Percentiles rank a stretch among this genome's conserved stretches.
phyloP scores from a whole-genome alignment of 2,113 vertebrate genomes.

The Sarotherodon lohbergeri region DNA sequence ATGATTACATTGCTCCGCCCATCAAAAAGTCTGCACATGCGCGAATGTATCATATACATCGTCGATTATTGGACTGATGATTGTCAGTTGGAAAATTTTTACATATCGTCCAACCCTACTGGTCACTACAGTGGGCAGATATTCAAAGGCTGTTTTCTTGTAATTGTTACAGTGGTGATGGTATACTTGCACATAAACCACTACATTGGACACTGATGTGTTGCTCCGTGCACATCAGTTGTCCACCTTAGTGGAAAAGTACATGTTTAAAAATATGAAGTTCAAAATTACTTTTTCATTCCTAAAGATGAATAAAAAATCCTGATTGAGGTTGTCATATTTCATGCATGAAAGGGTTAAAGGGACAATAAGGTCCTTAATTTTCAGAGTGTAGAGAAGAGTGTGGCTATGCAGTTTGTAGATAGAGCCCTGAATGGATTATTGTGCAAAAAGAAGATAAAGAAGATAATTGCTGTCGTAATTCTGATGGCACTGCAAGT shows the following conservation, averaged over 20 bases:
- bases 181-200: not conserved
- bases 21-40: not conserved
- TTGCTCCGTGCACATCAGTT: not conserved
- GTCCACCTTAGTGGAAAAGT: not conserved
- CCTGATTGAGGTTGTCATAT: not conserved
- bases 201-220: not conserved
- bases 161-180: not conserved
- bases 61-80: not conserved
- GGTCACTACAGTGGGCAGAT: not conserved
- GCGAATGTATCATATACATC: not conserved
- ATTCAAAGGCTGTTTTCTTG: not conserved
- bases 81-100: not conserved
- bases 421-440: not conserved
- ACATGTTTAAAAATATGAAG: not conserved
- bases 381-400: not conserved
- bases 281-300: not conserved
- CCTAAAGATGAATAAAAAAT: not conserved
- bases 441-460: not conserved
- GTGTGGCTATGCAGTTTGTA: not conserved
- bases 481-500: slow-evolving; percentile 2
- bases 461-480: not conserved
- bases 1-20: not conserved
- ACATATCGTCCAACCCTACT: not conserved
- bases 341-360: not conserved
- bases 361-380: not conserved